Conservation (phyloP, 2,113 vertebrate genomes). For the Lonchura striata region DNA sequence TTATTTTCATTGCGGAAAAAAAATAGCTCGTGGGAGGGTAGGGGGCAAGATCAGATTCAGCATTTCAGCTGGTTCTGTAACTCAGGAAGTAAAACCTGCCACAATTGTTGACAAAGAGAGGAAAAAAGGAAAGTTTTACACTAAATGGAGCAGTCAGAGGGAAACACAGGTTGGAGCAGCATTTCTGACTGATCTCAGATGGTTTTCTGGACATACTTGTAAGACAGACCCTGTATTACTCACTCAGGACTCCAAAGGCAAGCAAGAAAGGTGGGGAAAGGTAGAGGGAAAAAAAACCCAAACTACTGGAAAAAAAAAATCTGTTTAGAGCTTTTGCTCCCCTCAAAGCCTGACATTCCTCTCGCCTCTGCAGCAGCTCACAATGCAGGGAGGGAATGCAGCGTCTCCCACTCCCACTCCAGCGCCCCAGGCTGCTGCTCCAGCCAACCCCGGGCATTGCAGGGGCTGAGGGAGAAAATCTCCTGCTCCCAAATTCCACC, state of each 20-base stretch:
- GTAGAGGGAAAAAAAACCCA: accelerated
- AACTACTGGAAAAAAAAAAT: background rate
- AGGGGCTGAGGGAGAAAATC: background rate
- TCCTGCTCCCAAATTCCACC: background rate
- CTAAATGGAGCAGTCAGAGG: background rate
- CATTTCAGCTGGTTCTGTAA: background rate
- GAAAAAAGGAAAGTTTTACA: background rate
- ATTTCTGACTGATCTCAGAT: background rate
- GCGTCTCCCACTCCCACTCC: background rate
- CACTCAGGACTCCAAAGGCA: background rate
- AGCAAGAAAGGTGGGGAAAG: background rate
- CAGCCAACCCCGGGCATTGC: background rate
- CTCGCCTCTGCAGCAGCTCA: background rate
- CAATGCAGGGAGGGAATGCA: background rate
- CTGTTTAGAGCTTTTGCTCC: background rate
- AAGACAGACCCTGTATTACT: background rate
- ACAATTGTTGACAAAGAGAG: background rate
- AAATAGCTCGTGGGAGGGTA: background rate
- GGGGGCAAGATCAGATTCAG: constrained; percentile 13
- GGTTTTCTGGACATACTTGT: background rate
- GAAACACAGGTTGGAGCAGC: background rate
- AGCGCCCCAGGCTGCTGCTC: background rate
- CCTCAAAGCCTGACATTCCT: background rate
- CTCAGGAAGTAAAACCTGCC: constrained; percentile 16
- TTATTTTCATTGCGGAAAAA: constrained; percentile 10